Conservation (phyloP, 2,888 invertebrate species). For the Heliconius sara region DNA sequence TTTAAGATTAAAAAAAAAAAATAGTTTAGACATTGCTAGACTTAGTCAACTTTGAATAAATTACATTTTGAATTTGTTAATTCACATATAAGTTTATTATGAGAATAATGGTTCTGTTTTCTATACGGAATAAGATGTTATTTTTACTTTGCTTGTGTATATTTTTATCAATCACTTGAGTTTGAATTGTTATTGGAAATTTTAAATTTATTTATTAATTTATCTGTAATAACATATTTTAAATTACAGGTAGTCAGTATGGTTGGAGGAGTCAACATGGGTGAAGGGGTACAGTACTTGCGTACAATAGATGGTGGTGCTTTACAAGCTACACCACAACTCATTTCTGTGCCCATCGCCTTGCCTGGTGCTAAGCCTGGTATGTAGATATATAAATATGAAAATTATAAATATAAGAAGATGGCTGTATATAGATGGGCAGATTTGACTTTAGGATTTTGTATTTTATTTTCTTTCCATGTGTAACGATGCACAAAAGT, state of each 20-base stretch:
- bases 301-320: constrained; percentile 73
- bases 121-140: background rate
- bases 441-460: too few species aligned
- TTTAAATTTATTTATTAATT: background rate
- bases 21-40: too few species aligned
- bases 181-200: too few species aligned
- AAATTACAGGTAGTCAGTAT: constrained; percentile 86
- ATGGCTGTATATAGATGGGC: too few species aligned
- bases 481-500: too few species aligned
- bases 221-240: background rate
- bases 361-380: constrained; percentile 89
- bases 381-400: constrained; percentile 49
- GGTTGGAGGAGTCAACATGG: constrained; percentile 81
- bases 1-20: too few species aligned
- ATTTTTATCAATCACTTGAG: too few species aligned
- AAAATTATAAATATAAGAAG: background rate
- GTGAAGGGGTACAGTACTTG: constrained; percentile 90
- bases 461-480: too few species aligned
- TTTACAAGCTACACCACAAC: constrained; percentile 82
- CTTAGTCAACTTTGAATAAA: too few species aligned
- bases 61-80: too few species aligned
- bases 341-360: constrained; percentile 91
- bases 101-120: background rate
- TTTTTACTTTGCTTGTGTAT: too few species aligned
- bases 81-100: too few species aligned